Evolutionary conservation across 1,140 invertebrate genomes (phyloP), one percentile per base, ranked within the genome.

Genomic region (Macrosteles quadrilineatus): DNA sequence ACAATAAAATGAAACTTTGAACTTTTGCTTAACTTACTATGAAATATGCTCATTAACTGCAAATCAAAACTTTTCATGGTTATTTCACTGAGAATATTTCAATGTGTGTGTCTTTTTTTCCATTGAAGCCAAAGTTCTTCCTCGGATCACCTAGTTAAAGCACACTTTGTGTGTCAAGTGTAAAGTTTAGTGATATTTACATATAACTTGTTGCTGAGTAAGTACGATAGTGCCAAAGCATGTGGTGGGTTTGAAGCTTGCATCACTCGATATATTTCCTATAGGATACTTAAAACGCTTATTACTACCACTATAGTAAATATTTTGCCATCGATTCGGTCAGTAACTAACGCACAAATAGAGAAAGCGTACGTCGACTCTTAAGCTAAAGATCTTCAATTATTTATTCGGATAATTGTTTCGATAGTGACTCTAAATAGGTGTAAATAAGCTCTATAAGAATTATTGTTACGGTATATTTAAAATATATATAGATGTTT

Each of bases 401-500:
- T 59, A 59, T 30, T 59, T 59, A 59, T 2, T 59, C 12, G 12
- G 23, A 59, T 27, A 59, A 59, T 30, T 50, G 21, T 50, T 6
- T 59, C 23, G 21, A 27, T 21, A 59, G 27, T 30, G 25, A 27
- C 25, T 59, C 27, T 25, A 36, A 6, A 36, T 36, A 36, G 32
- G 11, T 59, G 55, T 27, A 59, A 27, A 59, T 27, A 59, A 12
- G 21, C 55, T 59, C 55, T 59, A 59, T 59, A 59, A 21, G 55
- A 59, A 59, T 59, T 59, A 59, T 59, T 59, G 55, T 59, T 59
- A 59, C 55, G 27, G 25, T 59, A 59, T 59, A 59, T 59, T 59
- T 27, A 25, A 59, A 11, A 30, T 19, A 59, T 21, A 47, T 67
- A 67, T 69, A 1, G 53, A 67, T 30, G 50, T 70, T 31, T 70